Evolutionary conservation across 2,113 vertebrate species (phyloP), one percentile per base, ranked within the genome.

Genomic region (Pterocles gutturalis): DNA sequence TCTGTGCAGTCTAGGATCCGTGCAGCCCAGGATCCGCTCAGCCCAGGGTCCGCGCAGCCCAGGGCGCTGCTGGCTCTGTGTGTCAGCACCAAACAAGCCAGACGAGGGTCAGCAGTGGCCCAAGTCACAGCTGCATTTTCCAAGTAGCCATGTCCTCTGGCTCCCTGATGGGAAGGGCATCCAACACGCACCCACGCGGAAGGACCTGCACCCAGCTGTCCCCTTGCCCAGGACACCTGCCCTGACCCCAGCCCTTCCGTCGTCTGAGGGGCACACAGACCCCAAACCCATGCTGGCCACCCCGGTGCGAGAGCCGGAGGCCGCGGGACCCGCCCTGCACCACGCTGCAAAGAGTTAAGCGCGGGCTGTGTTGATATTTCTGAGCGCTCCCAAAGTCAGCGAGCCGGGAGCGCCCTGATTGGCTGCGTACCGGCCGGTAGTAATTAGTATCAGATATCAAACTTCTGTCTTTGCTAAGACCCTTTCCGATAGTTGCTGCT

Each of bases 361-460:
- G 15, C 54, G 12, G 1, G 28, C 88, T 93, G 79, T 97, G 92
- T 83, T 79, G 89, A 83, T 88, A 90, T 93, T 93, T 95, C 57
- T 45, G 9, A 87, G 93, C 90, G 91, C 96, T 93, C 91, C 67
- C 60, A 41, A 92, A 97, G 91, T 3, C 41, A 78, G 92, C 14
- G 69, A 41, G 92, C 45, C 95, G 67, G 95, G 85, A 89, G 95
- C 24, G 96, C 91, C 81, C 92, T 96, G 98, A 98, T 98, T 98
- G 98, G 98, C 98, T 95, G 97, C 84, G 83, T 41, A 88, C 78
- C 78, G 98, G 97, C 98, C 98, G 97, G 98, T 98, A 98, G 98
- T 98, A 98, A 97, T 97, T 97, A 96, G 98, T 89, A 98, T 98
- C 98, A 97, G 98, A 98, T 98, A 98, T 97, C 98, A 98, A 98